Evolutionary conservation across 2,113 vertebrate species (phyloP).

Genomic region (Gallinago paraguaiae): DNA sequence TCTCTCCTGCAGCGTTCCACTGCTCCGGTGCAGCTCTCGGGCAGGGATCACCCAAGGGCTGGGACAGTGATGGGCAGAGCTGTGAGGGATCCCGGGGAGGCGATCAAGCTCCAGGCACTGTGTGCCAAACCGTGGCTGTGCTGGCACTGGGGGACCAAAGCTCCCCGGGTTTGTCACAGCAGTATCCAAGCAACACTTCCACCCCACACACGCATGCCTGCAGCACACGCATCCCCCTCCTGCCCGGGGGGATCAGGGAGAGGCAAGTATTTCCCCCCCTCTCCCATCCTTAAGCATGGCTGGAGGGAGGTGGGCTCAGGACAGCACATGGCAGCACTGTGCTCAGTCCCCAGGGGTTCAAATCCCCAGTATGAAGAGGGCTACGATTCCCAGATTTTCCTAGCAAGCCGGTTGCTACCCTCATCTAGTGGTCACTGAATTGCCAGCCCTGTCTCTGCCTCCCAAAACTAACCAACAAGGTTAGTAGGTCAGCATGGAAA

Average conservation of each 20-base stretch:
- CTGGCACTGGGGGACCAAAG: neutral
- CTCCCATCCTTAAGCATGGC: rapidly evolving
- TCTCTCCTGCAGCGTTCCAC: neutral
- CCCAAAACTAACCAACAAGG: neutral
- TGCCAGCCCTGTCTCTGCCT: neutral
- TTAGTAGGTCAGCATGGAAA: slow-evolving; percentile 7
- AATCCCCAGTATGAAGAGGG: neutral
- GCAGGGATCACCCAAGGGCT: neutral
- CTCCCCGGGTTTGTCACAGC: neutral
- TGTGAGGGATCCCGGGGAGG: rapidly evolving
- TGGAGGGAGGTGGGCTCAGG: neutral
- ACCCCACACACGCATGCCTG: neutral
- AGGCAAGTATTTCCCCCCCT: neutral
- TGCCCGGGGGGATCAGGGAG: rapidly evolving
- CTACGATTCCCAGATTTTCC: neutral
- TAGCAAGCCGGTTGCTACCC: neutral
- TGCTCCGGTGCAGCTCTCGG: neutral
- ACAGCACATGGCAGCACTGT: neutral
- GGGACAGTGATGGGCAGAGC: rapidly evolving
- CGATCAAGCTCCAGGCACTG: rapidly evolving
- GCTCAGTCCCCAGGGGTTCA: neutral
- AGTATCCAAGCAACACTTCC: slow-evolving; percentile 56
- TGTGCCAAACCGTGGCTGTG: neutral
- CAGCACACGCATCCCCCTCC: neutral
- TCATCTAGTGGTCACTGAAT: neutral